These are phyloP conservation scores for Micrasema longulum DNA, from an alignment of 1,140 invertebrate species.

Conservation along the genomic window DNA sequence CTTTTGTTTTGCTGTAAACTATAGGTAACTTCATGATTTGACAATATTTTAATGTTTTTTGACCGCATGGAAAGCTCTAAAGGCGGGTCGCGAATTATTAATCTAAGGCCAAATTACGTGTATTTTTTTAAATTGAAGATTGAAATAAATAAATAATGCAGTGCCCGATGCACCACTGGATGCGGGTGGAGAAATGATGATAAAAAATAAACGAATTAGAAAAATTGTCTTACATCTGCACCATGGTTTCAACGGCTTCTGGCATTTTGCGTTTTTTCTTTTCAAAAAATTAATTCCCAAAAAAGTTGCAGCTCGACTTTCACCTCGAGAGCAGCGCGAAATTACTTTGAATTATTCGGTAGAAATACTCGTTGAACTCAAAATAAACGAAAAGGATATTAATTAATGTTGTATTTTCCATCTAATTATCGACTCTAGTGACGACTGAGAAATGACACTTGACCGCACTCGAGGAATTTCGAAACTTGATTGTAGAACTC, in stretches of 20 bases:
- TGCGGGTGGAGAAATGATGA: neutral
- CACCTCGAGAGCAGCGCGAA: conserved; percentile 18
- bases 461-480: neutral
- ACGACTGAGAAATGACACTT: neutral
- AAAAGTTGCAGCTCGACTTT: conserved; percentile 20
- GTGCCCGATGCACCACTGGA: too few relatives aligned
- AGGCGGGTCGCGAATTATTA: too few relatives aligned
- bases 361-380: conserved; percentile 21
- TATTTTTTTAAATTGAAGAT: too few relatives aligned
- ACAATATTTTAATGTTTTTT: too few relatives aligned
- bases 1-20: too few relatives aligned
- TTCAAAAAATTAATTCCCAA: conserved; percentile 27
- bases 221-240: conserved; percentile 11
- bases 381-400: conserved; percentile 39
- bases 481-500: conserved; percentile 9
- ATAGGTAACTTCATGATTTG: too few relatives aligned
- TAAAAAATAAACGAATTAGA: neutral
- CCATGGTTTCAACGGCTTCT: conserved; percentile 48
- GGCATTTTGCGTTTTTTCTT: conserved; percentile 45
- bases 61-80: too few relatives aligned
- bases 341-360: neutral
- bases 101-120: too few relatives aligned
- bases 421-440: conserved; percentile 26
- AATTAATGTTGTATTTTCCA: conserved; percentile 32
- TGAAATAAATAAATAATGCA: too few relatives aligned